Conservation (phyloP, 2,888 invertebrate species). For the Globia sparganii region DNA sequence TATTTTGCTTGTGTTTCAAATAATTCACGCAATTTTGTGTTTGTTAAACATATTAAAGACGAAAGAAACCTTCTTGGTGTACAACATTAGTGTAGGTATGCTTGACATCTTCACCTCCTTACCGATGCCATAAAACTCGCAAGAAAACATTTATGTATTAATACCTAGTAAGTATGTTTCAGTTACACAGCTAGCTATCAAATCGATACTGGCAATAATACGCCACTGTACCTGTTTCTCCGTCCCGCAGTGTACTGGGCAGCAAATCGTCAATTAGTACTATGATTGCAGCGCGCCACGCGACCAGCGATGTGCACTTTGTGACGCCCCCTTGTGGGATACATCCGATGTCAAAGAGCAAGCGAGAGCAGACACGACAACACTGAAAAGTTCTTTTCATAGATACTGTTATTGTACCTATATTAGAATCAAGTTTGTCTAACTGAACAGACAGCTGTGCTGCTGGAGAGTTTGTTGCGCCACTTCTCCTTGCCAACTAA, state of each 20-base stretch:
- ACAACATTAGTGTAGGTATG: background rate
- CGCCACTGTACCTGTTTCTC: background rate
- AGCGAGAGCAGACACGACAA: conserved; percentile 21
- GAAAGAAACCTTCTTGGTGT: background rate
- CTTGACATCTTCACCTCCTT: background rate
- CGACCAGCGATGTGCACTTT: conserved; percentile 77
- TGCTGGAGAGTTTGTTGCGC: no score
- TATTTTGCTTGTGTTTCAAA: background rate
- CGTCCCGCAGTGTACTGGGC: conserved; percentile 71
- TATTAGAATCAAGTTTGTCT: no score
- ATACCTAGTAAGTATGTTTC: background rate
- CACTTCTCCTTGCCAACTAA: no score
- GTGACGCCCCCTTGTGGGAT: conserved; percentile 68
- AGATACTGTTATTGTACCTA: no score
- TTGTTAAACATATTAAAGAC: background rate
- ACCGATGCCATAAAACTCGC: background rate
- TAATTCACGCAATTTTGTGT: background rate
- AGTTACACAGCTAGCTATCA: background rate
- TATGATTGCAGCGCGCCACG: conserved; percentile 77
- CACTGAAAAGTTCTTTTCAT: background rate
- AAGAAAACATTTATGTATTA: background rate
- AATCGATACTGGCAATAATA: background rate
- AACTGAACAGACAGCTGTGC: no score
- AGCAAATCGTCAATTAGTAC: conserved; percentile 83
- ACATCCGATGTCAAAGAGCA: conserved; percentile 43